phyloP scores from a whole-genome alignment of 2,113 vertebrate genomes.

The Tor tambroides region DNA sequence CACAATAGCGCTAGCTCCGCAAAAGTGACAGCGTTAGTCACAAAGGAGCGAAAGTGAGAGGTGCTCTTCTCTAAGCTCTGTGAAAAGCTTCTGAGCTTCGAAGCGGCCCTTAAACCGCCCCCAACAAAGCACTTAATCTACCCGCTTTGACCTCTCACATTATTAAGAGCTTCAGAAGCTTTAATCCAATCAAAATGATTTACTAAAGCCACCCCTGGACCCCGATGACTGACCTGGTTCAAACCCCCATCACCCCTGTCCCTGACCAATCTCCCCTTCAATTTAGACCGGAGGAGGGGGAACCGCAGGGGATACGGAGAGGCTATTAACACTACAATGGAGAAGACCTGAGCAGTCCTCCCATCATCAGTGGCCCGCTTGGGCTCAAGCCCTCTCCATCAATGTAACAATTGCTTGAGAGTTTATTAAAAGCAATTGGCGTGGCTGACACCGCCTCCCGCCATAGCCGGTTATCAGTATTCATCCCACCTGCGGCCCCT shows the following conservation, averaged over 20 bases:
- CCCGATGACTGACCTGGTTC: constrained; percentile 75
- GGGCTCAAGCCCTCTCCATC: constrained; percentile 80
- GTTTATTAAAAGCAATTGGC: constrained; percentile 87
- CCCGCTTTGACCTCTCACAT: constrained; percentile 90
- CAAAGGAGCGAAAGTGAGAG: constrained; percentile 73
- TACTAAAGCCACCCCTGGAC: constrained; percentile 78
- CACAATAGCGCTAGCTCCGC: constrained; percentile 71
- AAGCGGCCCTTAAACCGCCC: constrained; percentile 71
- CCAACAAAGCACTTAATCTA: constrained; percentile 90
- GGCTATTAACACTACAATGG: constrained; percentile 85
- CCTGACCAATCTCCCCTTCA: constrained; percentile 70
- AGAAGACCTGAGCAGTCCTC: constrained; percentile 70
- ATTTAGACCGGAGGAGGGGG: constrained; percentile 74
- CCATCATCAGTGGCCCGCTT: constrained; percentile 84
- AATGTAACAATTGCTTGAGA: constrained; percentile 79
- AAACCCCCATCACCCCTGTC: constrained; percentile 65
- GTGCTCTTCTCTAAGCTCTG: constrained; percentile 73
- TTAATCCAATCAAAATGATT: constrained; percentile 99
- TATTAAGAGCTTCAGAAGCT: constrained; percentile 91
- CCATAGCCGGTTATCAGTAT: constrained; percentile 75
- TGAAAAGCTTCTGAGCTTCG: constrained; percentile 73
- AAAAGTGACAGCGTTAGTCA: constrained; percentile 76
- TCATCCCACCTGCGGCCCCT: constrained; percentile 71
- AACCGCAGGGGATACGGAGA: constrained; percentile 76
- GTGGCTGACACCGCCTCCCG: constrained; percentile 64